These are phyloP conservation scores for Pogonocherus hispidulus DNA, from an alignment of 2,888 invertebrate species.

Conservation along the genomic window DNA sequence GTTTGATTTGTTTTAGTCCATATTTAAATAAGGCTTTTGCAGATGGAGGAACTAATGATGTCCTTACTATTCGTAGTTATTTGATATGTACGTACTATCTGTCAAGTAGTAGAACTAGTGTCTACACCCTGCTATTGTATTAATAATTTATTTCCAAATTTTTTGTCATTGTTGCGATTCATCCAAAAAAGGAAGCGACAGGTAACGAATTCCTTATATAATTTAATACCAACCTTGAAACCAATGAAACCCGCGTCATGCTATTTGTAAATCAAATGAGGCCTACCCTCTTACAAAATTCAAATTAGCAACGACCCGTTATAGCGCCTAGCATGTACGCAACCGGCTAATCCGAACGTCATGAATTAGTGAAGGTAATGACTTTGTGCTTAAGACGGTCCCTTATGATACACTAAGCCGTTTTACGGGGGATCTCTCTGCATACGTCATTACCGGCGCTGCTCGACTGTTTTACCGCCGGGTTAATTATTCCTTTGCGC, in stretches of 20 bases:
- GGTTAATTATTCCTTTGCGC: constrained; percentile 28
- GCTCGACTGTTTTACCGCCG: constrained; percentile 13
- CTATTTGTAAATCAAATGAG: constrained; percentile 42
- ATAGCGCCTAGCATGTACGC: constrained; percentile 42
- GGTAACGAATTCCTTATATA: no score
- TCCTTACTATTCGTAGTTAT: no score
- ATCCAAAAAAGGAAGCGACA: no score
- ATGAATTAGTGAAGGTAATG: constrained; percentile 52
- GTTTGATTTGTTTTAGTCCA: no score
- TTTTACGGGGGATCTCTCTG: constrained; percentile 47
- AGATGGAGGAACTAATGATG: no score
- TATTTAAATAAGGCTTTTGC: no score
- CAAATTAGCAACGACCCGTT: constrained; percentile 44
- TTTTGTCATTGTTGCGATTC: no score
- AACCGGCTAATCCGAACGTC: constrained; percentile 42
- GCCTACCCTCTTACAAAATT: constrained; percentile 40
- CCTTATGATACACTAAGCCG: constrained; percentile 57
- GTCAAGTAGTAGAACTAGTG: no score
- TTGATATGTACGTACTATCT: no score
- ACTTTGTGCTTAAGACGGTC: constrained; percentile 52
- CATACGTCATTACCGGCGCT: constrained; percentile 40
- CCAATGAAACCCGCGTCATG: neutral
- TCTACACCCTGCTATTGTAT: no score
- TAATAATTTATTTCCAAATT: no score
- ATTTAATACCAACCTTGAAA: no score